A percentile compares a stretch with the other conserved stretches of the same genome.
Conservation (phyloP, 2,113 vertebrate genomes). For the Leptocoma aspasia region DNA sequence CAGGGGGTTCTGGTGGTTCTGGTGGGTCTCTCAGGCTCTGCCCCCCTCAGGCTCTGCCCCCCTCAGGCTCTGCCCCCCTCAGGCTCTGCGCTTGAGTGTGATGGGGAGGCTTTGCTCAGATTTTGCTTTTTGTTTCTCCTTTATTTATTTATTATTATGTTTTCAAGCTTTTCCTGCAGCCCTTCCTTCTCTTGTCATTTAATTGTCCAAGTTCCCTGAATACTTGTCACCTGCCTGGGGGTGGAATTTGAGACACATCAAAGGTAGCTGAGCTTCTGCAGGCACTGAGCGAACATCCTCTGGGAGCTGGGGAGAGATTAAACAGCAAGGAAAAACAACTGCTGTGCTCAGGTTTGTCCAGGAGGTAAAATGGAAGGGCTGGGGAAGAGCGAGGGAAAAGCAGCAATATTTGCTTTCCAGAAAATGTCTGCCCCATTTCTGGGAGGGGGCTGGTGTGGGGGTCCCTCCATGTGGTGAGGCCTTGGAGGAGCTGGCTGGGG, state of each 20-base stretch:
- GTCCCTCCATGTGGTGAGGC: fast-evolving
- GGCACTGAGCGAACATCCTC: background rate
- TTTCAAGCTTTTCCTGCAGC: background rate
- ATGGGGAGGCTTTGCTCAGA: background rate
- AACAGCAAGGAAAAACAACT: background rate
- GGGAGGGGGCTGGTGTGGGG: background rate
- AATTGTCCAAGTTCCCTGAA: background rate
- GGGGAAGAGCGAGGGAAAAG: background rate
- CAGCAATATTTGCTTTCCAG: background rate
- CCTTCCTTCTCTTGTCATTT: slow-evolving; percentile 1
- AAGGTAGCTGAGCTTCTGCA: background rate
- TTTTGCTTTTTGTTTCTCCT: background rate
- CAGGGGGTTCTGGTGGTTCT: background rate
- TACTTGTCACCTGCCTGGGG: background rate
- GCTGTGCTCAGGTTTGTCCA: background rate
- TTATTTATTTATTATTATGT: background rate
- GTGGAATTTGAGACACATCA: slow-evolving; percentile 23
- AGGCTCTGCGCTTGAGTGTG: background rate
- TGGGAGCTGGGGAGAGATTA: background rate
- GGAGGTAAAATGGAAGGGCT: background rate
- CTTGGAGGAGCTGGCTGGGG: background rate
- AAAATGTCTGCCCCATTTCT: background rate
- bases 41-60: background rate
- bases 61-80: background rate
- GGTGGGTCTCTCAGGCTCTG: background rate